Percentiles rank a stretch among this genome's conserved stretches.
These are phyloP conservation scores for Hydractinia symbiolongicarpus DNA, from an alignment of 30 jellyfish, hydroid and myxozoan species.

Conservation along the genomic window DNA sequence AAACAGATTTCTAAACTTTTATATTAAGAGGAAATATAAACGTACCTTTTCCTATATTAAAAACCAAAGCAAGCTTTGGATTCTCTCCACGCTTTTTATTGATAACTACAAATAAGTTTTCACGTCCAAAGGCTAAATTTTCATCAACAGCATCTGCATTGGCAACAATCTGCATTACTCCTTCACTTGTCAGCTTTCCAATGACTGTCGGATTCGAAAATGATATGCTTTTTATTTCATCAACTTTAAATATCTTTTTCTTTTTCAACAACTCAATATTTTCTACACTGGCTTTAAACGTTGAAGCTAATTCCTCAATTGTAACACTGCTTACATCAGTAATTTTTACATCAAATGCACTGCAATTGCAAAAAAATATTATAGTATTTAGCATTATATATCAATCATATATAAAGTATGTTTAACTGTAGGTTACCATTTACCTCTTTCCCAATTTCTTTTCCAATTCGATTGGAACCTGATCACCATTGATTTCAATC, in stretches of 20 bases:
- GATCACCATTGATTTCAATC: conserved; percentile 23
- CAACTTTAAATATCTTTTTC: not conserved
- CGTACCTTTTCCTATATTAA: conserved; percentile 22
- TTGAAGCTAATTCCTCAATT: conserved; percentile 19
- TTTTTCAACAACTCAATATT: not conserved
- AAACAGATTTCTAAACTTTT: too few relatives aligned
- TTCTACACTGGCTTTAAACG: conserved; percentile 24
- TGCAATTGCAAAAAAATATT: not conserved
- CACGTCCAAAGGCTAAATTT: conserved; percentile 9
- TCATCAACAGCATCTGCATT: conserved; percentile 25
- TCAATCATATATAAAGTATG: too few relatives aligned
- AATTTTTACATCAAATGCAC: conserved; percentile 17
- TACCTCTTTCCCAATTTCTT: conserved; percentile 9
- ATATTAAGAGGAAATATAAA: not conserved
- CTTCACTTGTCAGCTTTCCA: conserved; percentile 23
- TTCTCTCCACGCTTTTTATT: conserved; percentile 27
- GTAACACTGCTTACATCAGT: not conserved
- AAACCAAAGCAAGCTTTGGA: conserved; percentile 22
- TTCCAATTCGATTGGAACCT: not conserved
- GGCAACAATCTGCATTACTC: conserved; percentile 17
- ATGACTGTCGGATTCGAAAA: conserved; percentile 21
- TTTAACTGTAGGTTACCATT: too few relatives aligned
- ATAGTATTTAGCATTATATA: not conserved
- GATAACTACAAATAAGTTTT: conserved; percentile 13
- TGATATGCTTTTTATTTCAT: conserved; percentile 11